Evolutionary conservation across 1,140 invertebrate genomes (phyloP), one percentile per base, ranked within the genome.

Genomic region (Caerostris darwini): DNA sequence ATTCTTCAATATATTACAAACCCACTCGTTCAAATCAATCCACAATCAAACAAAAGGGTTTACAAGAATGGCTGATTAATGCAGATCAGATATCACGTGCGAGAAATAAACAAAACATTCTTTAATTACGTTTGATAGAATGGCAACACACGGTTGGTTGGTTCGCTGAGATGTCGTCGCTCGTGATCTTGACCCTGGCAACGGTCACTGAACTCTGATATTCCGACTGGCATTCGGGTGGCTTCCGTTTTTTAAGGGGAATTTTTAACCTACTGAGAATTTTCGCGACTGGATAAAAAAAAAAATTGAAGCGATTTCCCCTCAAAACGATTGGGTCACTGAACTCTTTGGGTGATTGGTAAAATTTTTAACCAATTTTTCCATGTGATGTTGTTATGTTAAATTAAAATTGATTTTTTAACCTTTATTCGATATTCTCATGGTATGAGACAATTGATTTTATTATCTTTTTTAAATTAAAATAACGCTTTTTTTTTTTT

Each of bases 181-280:
- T 54, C 85, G 92, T 87, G 34, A 34, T 93, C 92, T 93, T 93
- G 92, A 93, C 92, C 92, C 92, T 93, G 83, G 77, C 61, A 58
- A 57, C 92, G 92, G 92, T 93, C 92, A 93, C 81, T 93, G 85
- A 93, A 93, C 92, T 17, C 90, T 53, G 19, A 53, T 81, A 87
- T 54, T 91, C 69, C 85, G 53, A 67, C 90, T 34, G 85, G 54
- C 90, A 81, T 85, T 64, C 81, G 53, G 53, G 82, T 71, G 14
- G 61, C 92, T 93, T 93, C 83, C 92, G 83, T 93, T 93, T 87
- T 34, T 56, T 50, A 34, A 92, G 83, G 92, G 83, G 92, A 93
- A 93, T 93, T 86, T 93, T 87, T 93, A 93, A 93, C 92, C 92
- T 93, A 93, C 58, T 87, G 92, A 93, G 92, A 93, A 93, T 77